Conservation (phyloP, 2,113 vertebrate species). For the Ictidomys tridecemlineatus region DNA sequence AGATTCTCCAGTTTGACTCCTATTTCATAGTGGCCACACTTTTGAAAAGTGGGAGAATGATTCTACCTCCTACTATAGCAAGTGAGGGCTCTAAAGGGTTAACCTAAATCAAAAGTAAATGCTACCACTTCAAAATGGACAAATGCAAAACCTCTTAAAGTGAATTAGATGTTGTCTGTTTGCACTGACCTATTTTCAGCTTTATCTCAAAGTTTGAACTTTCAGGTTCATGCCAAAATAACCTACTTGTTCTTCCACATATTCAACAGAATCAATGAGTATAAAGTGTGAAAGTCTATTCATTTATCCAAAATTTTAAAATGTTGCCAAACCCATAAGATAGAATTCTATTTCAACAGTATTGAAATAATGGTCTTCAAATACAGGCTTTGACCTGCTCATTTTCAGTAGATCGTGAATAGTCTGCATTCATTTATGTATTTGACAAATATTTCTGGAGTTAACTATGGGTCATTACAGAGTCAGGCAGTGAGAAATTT, state of each 20-base stretch:
- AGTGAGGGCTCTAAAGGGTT: not conserved
- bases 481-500: slow-evolving; percentile 43
- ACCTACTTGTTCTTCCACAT: slow-evolving; percentile 11
- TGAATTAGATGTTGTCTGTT: not conserved
- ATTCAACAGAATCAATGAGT: not conserved
- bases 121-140: slow-evolving; percentile 19
- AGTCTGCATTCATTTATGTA: slow-evolving; percentile 39
- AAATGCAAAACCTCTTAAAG: not conserved
- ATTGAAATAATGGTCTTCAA: slow-evolving; percentile 67
- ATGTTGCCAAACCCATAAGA: slow-evolving; percentile 29
- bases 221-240: slow-evolving; percentile 27
- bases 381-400: slow-evolving; percentile 71
- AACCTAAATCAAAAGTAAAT: slow-evolving; percentile 4
- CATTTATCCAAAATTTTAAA: slow-evolving; percentile 32
- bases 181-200: slow-evolving; percentile 5
- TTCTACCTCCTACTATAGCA: not conserved
- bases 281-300: slow-evolving; percentile 16
- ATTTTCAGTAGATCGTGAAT: slow-evolving; percentile 70
- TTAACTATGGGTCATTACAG: not conserved
- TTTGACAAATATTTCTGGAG: slow-evolving; percentile 41
- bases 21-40: slow-evolving; percentile 25
- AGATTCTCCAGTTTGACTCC: not conserved
- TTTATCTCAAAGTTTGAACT: slow-evolving; percentile 43
- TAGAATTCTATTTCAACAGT: slow-evolving; percentile 50
- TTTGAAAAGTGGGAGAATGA: not conserved